Conservation (phyloP, 2,113 vertebrate species). For the Mus spicilegus region DNA sequence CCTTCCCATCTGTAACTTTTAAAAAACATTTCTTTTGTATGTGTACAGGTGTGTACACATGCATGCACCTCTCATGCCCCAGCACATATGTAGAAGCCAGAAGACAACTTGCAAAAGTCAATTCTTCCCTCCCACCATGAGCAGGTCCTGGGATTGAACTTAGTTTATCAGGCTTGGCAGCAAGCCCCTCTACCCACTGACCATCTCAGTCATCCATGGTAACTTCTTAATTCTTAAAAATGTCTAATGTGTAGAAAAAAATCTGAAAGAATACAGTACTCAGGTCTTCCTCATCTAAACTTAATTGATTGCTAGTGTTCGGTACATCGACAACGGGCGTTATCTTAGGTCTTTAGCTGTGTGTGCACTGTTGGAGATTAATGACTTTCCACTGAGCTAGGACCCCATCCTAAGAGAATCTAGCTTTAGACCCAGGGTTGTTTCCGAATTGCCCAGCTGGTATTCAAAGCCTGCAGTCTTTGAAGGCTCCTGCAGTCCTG, state of each 20-base stretch:
- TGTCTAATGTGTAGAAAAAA: neutral
- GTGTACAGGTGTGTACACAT: neutral
- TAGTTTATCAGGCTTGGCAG: neutral
- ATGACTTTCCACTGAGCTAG: neutral
- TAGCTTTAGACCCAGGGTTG: neutral
- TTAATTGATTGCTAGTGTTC: too few species aligned
- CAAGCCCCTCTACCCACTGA: neutral
- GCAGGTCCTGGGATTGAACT: neutral
- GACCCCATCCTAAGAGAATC: neutral
- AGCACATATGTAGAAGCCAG: neutral
- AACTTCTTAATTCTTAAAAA: slow-evolving; percentile 22
- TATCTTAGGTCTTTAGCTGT: too few species aligned
- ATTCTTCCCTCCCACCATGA: neutral
- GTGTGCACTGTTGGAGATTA: neutral
- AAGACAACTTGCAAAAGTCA: neutral
- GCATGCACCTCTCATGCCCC: neutral
- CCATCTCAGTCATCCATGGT: neutral
- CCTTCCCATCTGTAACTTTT: neutral
- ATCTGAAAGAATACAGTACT: too few species aligned
- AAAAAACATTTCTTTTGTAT: neutral
- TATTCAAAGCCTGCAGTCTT: neutral
- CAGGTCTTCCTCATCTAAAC: neutral
- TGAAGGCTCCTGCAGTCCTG: neutral
- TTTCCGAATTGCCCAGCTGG: neutral
- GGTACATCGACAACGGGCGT: too few species aligned